Conservation (phyloP, 2,113 vertebrate species). For the Actenoides hombroni region DNA sequence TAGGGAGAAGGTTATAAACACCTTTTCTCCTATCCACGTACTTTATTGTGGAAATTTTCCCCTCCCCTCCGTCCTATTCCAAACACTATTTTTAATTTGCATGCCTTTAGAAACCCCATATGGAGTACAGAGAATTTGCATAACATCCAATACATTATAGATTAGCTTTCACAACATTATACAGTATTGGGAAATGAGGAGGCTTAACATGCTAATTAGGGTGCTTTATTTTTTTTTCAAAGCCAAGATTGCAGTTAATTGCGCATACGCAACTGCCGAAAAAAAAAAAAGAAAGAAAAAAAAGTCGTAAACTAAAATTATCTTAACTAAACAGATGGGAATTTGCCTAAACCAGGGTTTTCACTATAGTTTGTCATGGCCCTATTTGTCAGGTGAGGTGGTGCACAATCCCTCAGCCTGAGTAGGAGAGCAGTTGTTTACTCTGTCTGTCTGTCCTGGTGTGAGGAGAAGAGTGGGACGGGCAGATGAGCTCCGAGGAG, state of each 20-base stretch:
- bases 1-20: constrained; percentile 45
- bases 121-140: constrained; percentile 52
- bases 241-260: constrained; percentile 54
- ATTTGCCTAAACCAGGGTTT: background rate
- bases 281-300: background rate
- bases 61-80: constrained; percentile 35
- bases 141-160: constrained; percentile 63
- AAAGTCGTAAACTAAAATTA: constrained; percentile 53
- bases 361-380: background rate
- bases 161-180: constrained; percentile 66
- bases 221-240: constrained; percentile 22
- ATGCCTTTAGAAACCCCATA: constrained; percentile 55
- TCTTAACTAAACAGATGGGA: constrained; percentile 63
- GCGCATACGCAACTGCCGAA: background rate
- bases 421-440: background rate
- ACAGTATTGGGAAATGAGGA: constrained; percentile 62
- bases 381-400: background rate
- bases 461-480: background rate
- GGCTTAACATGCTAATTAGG: constrained; percentile 66
- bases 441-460: fast-evolving
- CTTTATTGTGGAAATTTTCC: constrained; percentile 49
- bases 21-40: constrained; percentile 17
- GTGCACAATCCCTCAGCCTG: background rate
- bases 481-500: background rate
- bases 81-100: constrained; percentile 60